Percentiles rank a stretch among this genome's conserved stretches.
phyloP scores from a whole-genome alignment of 1,140 invertebrate genomes.

The Drosophila pruinosa region DNA sequence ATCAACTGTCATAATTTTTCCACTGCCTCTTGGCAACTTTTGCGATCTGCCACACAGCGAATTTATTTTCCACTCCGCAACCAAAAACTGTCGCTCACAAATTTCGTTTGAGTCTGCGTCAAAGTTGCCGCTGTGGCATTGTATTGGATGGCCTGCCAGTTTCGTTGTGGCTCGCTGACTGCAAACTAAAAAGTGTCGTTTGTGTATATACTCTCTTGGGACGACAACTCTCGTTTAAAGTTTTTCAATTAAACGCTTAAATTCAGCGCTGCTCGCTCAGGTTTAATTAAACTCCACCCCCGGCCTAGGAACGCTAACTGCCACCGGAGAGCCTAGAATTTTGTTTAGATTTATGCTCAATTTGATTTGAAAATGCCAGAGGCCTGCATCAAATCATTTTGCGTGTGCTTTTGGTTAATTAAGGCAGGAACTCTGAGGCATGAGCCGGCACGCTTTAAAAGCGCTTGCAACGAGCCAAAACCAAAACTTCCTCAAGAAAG shows the following conservation, averaged over 20 bases:
- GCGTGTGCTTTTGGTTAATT: slow-evolving; percentile 42
- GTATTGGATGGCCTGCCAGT: slow-evolving; percentile 20
- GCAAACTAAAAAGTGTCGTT: slow-evolving; percentile 36
- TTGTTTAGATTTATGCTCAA: slow-evolving; percentile 75
- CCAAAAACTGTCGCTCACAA: slow-evolving; percentile 60
- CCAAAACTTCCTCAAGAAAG: slow-evolving; percentile 2
- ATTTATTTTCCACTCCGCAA: slow-evolving; percentile 16
- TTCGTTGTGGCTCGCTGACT: not conserved
- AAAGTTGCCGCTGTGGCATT: slow-evolving; percentile 51
- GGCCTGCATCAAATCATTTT: slow-evolving; percentile 39
- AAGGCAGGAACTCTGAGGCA: slow-evolving; percentile 1
- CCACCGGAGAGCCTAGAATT: slow-evolving; percentile 38
- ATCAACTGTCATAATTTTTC: slow-evolving; percentile 58
- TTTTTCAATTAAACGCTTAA: slow-evolving; percentile 75
- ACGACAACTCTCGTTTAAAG: slow-evolving; percentile 46
- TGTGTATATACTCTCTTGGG: slow-evolving; percentile 32
- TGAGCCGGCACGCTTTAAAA: slow-evolving; percentile 6
- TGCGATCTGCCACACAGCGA: not conserved
- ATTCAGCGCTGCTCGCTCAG: slow-evolving; percentile 49
- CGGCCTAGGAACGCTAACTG: slow-evolving; percentile 23
- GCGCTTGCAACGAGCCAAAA: not conserved
- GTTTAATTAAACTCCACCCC: slow-evolving; percentile 62
- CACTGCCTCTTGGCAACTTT: slow-evolving; percentile 21
- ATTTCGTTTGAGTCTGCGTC: slow-evolving; percentile 61
- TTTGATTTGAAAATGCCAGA: slow-evolving; percentile 65